Evolutionary conservation across 2,113 vertebrate genomes (phyloP).

Genomic region (Sinocyclocheilus maitianheensis): DNA sequence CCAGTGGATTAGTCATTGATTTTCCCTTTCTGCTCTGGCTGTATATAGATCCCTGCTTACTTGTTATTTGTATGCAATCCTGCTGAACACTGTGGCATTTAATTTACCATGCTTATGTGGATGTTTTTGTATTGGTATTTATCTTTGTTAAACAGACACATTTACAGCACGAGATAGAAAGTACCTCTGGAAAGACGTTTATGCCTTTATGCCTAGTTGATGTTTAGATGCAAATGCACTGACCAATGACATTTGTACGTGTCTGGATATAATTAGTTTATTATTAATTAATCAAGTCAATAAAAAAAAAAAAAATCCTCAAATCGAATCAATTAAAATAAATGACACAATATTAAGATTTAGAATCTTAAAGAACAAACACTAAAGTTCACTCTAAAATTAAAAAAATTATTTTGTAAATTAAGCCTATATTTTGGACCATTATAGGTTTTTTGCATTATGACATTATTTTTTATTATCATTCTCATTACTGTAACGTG

Average conservation of each 20-base stretch:
- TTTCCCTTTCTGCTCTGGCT: neutral
- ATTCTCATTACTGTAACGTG: neutral
- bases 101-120: neutral
- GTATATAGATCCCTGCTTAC: neutral
- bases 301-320: too few relatives aligned
- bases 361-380: neutral
- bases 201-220: constrained; percentile 26
- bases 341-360: neutral
- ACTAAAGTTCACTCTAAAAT: neutral
- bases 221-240: neutral
- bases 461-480: neutral
- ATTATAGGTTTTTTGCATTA: neutral
- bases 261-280: too few relatives aligned
- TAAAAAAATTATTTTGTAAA: neutral
- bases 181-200: too few relatives aligned
- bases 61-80: neutral
- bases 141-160: too few relatives aligned
- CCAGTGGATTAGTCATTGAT: neutral
- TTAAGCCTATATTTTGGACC: neutral
- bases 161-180: too few relatives aligned
- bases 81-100: neutral
- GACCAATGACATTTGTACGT: neutral
- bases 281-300: too few relatives aligned
- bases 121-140: too few relatives aligned
- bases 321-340: neutral